Conservation (phyloP, 2,113 vertebrate species). For the Oxyruncus cristatus region DNA sequence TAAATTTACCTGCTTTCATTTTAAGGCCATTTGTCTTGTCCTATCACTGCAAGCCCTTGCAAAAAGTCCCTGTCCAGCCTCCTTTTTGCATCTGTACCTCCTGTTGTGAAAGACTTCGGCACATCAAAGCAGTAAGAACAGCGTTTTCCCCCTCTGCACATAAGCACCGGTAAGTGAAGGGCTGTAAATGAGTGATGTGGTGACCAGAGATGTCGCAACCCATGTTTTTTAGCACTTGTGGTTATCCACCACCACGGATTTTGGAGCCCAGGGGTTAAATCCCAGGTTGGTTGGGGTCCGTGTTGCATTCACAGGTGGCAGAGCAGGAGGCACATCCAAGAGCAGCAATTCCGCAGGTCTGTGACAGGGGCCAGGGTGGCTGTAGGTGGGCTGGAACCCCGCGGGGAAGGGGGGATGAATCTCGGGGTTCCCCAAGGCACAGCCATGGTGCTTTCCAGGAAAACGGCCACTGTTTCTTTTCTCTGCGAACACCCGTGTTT, state of each 20-base stretch:
- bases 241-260: background rate
- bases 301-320: fast-evolving
- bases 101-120: background rate
- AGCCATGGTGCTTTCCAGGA: background rate
- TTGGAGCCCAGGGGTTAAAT: background rate
- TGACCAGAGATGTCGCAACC: background rate
- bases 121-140: background rate
- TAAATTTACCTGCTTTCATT: background rate
- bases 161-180: background rate
- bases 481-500: background rate
- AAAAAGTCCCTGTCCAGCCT: background rate
- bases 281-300: too few relatives aligned
- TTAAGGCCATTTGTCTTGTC: background rate
- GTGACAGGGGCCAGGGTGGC: fast-evolving
- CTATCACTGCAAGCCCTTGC: background rate
- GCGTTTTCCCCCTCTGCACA: background rate
- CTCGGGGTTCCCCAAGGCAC: fast-evolving
- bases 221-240: background rate
- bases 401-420: fast-evolving
- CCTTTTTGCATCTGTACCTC: background rate
- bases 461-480: fast-evolving
- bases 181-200: too few relatives aligned
- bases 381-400: background rate
- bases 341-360: background rate
- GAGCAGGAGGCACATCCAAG: fast-evolving